Percentiles rank a stretch among this genome's conserved stretches.
Evolutionary conservation across 2,797 vertebrate species (phyloP).

Genomic region (Sebastes taczanowskii): DNA sequence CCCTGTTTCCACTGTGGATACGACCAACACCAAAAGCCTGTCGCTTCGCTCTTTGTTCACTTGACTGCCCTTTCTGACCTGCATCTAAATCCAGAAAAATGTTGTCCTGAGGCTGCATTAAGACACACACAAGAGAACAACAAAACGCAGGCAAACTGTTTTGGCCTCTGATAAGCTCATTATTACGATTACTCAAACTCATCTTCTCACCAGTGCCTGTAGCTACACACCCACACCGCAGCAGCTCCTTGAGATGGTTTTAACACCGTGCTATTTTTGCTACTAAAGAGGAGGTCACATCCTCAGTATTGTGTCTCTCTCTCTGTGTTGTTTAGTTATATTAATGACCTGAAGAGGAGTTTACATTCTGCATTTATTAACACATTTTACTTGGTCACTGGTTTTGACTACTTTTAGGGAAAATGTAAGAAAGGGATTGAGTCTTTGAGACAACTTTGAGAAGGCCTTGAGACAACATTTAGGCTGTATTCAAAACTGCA

Average conservation of each 20-base stretch:
- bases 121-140: neutral
- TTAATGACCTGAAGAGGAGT: constrained; percentile 9
- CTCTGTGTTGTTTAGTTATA: neutral
- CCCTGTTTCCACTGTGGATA: neutral
- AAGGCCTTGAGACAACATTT: neutral
- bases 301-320: neutral
- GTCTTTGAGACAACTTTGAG: no score
- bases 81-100: neutral
- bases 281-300: neutral
- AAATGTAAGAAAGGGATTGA: neutral
- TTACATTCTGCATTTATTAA: neutral
- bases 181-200: constrained; percentile 12
- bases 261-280: neutral
- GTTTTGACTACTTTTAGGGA: neutral
- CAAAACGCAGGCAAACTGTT: neutral
- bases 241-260: neutral
- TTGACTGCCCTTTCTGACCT: neutral
- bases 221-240: constrained; percentile 23
- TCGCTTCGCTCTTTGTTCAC: neutral
- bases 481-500: accelerated
- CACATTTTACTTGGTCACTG: neutral
- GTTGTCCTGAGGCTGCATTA: neutral
- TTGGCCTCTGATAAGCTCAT: constrained; percentile 1
- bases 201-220: neutral
- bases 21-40: neutral